These are phyloP conservation scores for Drosophila lacertosa DNA, from an alignment of 1,140 invertebrate genomes.

Conservation along the genomic window DNA sequence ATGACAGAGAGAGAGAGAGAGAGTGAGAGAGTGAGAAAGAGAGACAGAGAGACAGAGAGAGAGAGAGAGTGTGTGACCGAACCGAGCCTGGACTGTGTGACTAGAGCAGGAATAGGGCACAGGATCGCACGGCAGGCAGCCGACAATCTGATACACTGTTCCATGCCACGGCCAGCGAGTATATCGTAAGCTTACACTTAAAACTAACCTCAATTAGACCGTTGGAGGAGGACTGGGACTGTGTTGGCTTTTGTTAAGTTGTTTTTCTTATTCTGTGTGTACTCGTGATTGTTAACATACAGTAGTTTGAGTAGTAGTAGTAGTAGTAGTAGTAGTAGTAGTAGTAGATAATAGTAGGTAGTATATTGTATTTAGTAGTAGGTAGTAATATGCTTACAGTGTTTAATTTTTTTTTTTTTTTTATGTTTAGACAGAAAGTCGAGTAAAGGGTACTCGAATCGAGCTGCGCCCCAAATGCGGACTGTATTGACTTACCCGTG, in stretches of 20 bases:
- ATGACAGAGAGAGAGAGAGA: background rate
- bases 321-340: too few species aligned
- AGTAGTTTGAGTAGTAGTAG: conserved; percentile 47
- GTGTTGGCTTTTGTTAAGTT: conserved; percentile 33
- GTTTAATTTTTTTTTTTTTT: conserved; percentile 48
- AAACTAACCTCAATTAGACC: conserved; percentile 64
- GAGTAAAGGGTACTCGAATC: background rate
- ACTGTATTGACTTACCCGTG: conserved; percentile 90
- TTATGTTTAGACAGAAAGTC: conserved; percentile 19
- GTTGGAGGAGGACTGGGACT: conserved; percentile 37
- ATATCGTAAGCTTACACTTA: conserved; percentile 41
- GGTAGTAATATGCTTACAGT: conserved; percentile 64
- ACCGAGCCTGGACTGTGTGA: conserved; percentile 24
- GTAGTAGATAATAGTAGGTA: conserved; percentile 44
- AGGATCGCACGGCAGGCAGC: background rate
- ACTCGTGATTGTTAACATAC: conserved; percentile 60
- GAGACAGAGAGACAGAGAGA: conserved; percentile 15
- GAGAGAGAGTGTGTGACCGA: conserved; percentile 19
- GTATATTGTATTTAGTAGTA: conserved; percentile 34
- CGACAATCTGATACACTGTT: background rate
- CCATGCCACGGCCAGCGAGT: conserved; percentile 6
- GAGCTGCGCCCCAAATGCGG: conserved; percentile 1
- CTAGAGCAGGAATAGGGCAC: background rate
- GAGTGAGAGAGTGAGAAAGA: conserved; percentile 4
- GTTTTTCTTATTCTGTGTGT: conserved; percentile 46